These are phyloP conservation scores for Deilephila elpenor DNA, from an alignment of 2,888 invertebrate species.

Conservation along the genomic window DNA sequence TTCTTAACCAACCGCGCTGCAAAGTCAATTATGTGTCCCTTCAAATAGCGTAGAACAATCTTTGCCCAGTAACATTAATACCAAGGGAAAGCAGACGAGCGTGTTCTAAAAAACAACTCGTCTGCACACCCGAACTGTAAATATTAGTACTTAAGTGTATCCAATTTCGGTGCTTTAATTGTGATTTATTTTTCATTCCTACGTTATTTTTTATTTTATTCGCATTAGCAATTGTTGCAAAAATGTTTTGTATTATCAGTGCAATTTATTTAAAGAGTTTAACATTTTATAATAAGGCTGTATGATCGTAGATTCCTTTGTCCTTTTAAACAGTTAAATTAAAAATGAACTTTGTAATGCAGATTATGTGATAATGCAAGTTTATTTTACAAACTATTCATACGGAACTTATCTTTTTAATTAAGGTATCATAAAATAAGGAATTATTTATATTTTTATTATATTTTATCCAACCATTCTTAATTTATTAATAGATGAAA, in stretches of 20 bases:
- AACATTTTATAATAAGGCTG: not conserved
- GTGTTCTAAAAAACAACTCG: not conserved
- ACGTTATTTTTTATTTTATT: not conserved
- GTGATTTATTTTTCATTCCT: constrained; percentile 24
- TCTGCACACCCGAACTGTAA: constrained; percentile 4
- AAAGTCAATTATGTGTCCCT: too few species aligned
- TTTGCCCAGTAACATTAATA: not conserved
- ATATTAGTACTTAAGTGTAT: constrained; percentile 24
- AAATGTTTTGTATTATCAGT: not conserved
- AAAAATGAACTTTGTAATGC: not conserved
- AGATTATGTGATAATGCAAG: not conserved
- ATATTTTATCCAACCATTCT: too few species aligned
- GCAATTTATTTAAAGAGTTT: not conserved
- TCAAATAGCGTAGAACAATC: not conserved
- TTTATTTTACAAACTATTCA: too few species aligned
- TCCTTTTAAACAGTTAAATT: not conserved
- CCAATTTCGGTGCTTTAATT: constrained; percentile 22
- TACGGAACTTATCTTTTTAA: too few species aligned
- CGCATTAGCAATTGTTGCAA: not conserved
- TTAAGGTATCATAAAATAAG: too few species aligned
- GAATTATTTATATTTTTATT: too few species aligned
- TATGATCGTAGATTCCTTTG: not conserved
- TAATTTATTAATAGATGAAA: too few species aligned
- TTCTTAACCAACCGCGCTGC: too few species aligned
- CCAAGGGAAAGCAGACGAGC: not conserved